Percentiles rank a stretch among this genome's conserved stretches.
Evolutionary conservation across 2,113 vertebrate species (phyloP).

Genomic region (Protobothrops mucrosquamatus): DNA sequence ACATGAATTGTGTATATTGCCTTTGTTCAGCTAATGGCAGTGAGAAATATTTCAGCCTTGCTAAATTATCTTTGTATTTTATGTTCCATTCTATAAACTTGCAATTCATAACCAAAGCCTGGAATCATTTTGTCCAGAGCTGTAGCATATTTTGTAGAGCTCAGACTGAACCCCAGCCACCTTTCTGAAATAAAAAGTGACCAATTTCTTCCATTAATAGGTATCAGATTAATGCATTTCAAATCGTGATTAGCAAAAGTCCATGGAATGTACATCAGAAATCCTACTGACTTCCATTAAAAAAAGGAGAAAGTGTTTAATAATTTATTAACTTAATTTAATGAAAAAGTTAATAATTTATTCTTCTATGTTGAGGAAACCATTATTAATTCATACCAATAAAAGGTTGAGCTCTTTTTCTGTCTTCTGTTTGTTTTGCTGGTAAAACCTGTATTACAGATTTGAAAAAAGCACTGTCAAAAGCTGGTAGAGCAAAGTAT

Average conservation of each 20-base stretch:
- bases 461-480: not conserved
- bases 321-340: conserved; percentile 40
- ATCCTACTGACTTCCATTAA: conserved; percentile 39
- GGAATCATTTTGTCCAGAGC: conserved; percentile 31
- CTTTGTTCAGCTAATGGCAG: conserved; percentile 15
- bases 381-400: conserved; percentile 42
- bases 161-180: conserved; percentile 19
- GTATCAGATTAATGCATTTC: conserved; percentile 42
- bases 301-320: conserved; percentile 44
- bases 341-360: conserved; percentile 38
- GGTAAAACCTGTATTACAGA: conserved; percentile 37
- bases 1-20: not conserved
- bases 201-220: conserved; percentile 4
- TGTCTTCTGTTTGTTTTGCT: conserved; percentile 28
- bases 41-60: not conserved
- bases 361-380: conserved; percentile 45
- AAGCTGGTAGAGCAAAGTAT: conserved; percentile 14
- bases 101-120: not conserved
- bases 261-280: conserved; percentile 43
- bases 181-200: conserved; percentile 33
- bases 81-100: conserved; percentile 10
- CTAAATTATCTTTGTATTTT: conserved; percentile 32
- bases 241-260: conserved; percentile 42
- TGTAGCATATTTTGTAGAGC: conserved; percentile 18
- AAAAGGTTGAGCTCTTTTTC: not conserved